Percentiles rank a stretch among this genome's conserved stretches.
These are phyloP conservation scores for Gryllus longicercus DNA, from an alignment of 2,888 invertebrate genomes.

Conservation along the genomic window DNA sequence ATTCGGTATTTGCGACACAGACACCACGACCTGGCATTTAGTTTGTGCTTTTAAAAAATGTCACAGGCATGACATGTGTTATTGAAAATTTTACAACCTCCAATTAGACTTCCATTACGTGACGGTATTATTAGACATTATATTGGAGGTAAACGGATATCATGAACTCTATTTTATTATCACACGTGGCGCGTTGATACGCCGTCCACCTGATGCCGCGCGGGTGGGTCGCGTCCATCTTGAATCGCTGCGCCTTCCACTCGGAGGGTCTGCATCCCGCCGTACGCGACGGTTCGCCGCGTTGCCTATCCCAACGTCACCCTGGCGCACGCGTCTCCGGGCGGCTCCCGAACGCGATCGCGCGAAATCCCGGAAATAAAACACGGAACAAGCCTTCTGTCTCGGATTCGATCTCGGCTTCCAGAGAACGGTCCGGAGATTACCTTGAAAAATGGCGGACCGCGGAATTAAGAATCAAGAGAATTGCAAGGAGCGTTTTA, in stretches of 20 bases:
- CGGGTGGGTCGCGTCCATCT: neutral
- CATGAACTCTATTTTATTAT: neutral
- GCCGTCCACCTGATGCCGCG: neutral
- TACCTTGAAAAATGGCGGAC: conserved; percentile 21
- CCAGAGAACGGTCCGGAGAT: neutral
- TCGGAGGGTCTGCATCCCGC: no score
- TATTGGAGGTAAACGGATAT: no score
- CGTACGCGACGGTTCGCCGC: no score
- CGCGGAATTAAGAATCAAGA: conserved; percentile 35
- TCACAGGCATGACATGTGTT: no score
- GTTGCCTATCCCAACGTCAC: no score
- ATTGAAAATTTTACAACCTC: no score
- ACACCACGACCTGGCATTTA: no score
- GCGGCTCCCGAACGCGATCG: neutral
- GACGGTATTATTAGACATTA: no score
- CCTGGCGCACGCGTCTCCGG: neutral
- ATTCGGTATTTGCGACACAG: no score
- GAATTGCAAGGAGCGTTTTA: conserved; percentile 33
- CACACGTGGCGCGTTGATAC: neutral
- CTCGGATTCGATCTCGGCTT: conserved; percentile 10
- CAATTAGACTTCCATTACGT: no score
- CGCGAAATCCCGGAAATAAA: neutral
- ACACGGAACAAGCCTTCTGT: conserved; percentile 3
- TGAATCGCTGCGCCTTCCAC: no score
- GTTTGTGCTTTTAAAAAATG: no score